Base-by-base conservation (phyloP, 2,113 vertebrate genomes). In the Turnix velox region DNA sequence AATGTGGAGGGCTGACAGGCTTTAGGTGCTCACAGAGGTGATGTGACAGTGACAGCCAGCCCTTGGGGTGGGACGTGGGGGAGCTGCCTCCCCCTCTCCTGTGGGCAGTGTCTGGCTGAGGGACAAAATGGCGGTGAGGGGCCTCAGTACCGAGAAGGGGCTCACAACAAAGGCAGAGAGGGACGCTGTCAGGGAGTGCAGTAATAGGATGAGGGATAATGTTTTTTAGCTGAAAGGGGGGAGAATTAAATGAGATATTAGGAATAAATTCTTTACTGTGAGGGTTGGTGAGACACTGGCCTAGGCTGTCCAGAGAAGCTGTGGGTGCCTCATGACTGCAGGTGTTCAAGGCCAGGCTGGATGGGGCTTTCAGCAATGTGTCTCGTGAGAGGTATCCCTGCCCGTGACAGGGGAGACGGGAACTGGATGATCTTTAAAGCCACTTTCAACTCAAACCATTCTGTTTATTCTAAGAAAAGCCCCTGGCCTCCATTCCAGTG, bases 41-140 rank as follows among this genome's bases (percentile, higher is more conserved):
- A 14, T 4, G 24, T 2, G 4, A 4, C 18, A 14, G 55, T 4
- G 2, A 6, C 19, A 25, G 43, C 37, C 1, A 1, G 13, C 2
- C n/a, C n/a, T n/a, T n/a, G 3, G 13, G 30, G 6, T 7, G 1
- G 35, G 15, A 13, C 12, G 1, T 0, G 35, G 18, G 14, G 35
- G 11, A 55, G 14, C 14, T 0, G 6, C 42, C 13, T 9, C 51
- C 2, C 4, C 25, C 1, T 0, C 13, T 30, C 3, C 48, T 18
- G n/a, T n/a, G n/a, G n/a, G n/a, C 49, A 11, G 25, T 4, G 2
- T 5, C 2, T n/a, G 1, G 31, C 8, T 1, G 6, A 14, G 6
- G 17, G 42, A n/a, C 10, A 4, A 12, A 16, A 30, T 1, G 12
- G 14, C 31, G 19, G 8, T 3, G 4, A 81, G 23, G 48, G 1